Percentiles rank a stretch among this genome's conserved stretches.
These are phyloP conservation scores for Carettochelys insculpta DNA, from an alignment of 2,113 vertebrate species.

Conservation along the genomic window DNA sequence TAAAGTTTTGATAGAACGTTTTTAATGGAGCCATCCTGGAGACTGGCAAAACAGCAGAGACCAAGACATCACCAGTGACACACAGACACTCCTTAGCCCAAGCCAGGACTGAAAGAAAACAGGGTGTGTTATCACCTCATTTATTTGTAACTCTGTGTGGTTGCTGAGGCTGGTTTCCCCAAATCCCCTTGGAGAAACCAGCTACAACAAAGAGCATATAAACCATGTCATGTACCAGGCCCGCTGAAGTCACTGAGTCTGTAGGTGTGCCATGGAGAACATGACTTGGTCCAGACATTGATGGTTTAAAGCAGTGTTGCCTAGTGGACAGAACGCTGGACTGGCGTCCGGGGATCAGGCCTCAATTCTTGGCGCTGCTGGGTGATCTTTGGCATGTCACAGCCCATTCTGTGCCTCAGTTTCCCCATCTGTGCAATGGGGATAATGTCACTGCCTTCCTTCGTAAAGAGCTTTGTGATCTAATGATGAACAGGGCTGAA, in stretches of 20 bases:
- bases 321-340: background rate
- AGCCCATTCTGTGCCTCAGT: background rate
- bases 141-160: background rate
- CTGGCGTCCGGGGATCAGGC: background rate
- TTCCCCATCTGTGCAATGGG: background rate
- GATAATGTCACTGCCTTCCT: background rate
- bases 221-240: background rate
- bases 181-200: background rate
- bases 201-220: background rate
- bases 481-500: background rate
- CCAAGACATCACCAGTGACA: too few species aligned
- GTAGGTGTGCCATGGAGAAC: background rate
- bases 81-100: fast-evolving
- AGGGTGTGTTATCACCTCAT: background rate
- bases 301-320: background rate
- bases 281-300: background rate
- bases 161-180: background rate
- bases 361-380: background rate
- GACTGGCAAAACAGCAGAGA: background rate
- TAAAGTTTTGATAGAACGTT: background rate
- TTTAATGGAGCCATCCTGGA: background rate
- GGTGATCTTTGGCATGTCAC: background rate
- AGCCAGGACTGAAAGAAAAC: background rate
- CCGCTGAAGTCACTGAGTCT: background rate
- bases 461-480: background rate